Base-by-base conservation (phyloP, 1,140 invertebrate genomes). In the Chironomus tepperi region DNA sequence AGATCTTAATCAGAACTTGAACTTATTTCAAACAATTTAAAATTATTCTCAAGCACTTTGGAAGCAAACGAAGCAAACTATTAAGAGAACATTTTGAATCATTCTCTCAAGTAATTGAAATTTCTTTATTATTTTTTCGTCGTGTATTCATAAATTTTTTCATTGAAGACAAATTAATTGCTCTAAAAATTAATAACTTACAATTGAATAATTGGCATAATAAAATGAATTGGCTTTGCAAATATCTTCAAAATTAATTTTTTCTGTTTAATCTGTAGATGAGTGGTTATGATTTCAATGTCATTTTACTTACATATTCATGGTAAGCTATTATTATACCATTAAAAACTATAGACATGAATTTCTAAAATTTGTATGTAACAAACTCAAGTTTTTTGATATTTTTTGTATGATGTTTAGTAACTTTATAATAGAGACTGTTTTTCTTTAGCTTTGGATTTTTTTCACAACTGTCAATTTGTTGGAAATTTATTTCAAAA, bases 151-250 rank as follows among this genome's bases (percentile, higher is more conserved):
- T 19, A 70, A 18, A 19, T 70, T 67, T 70, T 19, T 70, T 70
- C 65, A 9, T 70, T 70, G 18, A 19, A 7, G 18, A 18, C 16
- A 70, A n/a, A 19, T 19, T 70, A 70, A 70, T 70, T 70, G 65
- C 19, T 70, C 16, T 19, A 19, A 70, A 70, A 70, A 70, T 70
- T 19, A 70, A 70, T 19, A 70, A 70, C 65, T 10, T 10, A 16
- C 19, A 70, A 70, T 70, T 70, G 65, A 70, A 70, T 70, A 70
- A 70, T 70, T 70, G 65, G 65, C 65, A 19, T 70, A 15, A 70
- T 70, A 70, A 57, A 57, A 57, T 12, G 47, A 57, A 57, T 57
- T 57, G 47, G 47, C 47, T n/a, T 57, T 57, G 47, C 24, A 34
- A 34, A 34, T 34, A 34, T 34, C 24, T 34, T 5, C 1, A 34